phyloP scores from a whole-genome alignment of 2,888 invertebrate genomes.

The Thera obeliscata region DNA sequence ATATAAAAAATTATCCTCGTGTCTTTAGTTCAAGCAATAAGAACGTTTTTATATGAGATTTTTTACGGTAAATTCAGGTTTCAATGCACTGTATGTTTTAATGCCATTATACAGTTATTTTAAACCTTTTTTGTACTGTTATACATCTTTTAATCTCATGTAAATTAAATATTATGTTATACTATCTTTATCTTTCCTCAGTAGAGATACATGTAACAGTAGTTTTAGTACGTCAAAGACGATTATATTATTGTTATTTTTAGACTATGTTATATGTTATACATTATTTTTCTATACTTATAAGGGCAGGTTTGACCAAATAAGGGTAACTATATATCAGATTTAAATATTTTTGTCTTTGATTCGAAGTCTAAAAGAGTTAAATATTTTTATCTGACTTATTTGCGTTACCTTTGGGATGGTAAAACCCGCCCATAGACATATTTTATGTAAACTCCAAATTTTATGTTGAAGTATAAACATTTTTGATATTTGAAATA shows the following conservation, averaged over 20 bases:
- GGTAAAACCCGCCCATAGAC: constrained; percentile 21
- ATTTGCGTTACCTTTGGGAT: too few species aligned
- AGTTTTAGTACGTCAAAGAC: constrained; percentile 71
- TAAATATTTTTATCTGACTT: too few species aligned
- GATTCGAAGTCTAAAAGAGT: too few species aligned
- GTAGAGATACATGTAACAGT: constrained; percentile 56
- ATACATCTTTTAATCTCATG: background rate
- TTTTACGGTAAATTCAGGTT: background rate
- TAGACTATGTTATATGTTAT: constrained; percentile 18
- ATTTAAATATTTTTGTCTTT: too few species aligned
- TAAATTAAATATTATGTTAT: background rate
- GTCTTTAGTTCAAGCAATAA: background rate
- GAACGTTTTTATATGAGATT: background rate
- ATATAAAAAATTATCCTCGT: background rate
- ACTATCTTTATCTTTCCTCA: constrained; percentile 35
- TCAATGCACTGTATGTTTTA: background rate
- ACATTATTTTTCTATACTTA: constrained; percentile 47
- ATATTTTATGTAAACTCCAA: constrained; percentile 50
- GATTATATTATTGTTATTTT: constrained; percentile 47
- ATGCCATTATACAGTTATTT: background rate
- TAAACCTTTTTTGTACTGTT: background rate
- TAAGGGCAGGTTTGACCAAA: too few species aligned
- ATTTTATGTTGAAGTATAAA: constrained; percentile 52
- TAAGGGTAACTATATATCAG: too few species aligned
- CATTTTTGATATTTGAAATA: constrained; percentile 43